Conservation (phyloP, 23 tunicate species). For the Ciona savignyi region DNA sequence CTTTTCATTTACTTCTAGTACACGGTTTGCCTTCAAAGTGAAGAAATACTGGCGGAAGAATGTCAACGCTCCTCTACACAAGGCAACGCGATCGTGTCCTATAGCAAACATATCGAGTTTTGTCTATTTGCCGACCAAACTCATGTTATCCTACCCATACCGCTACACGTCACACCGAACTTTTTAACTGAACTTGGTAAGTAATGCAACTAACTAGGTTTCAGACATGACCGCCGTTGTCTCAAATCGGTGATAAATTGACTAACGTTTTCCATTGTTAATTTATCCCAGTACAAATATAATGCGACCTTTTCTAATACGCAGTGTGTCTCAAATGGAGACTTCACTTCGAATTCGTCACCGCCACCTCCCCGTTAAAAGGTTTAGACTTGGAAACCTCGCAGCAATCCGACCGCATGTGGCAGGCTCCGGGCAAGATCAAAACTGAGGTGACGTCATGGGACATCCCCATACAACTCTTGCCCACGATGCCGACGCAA, state of each 20-base stretch:
- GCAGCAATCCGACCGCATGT: constrained; percentile 61
- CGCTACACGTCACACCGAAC: constrained; percentile 73
- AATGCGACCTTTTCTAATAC: neutral
- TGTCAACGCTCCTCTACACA: constrained; percentile 48
- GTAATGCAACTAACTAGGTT: neutral
- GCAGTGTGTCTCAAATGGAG: constrained; percentile 90
- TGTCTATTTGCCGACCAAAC: constrained; percentile 72
- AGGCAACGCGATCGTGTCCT: constrained; percentile 65
- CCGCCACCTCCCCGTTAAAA: constrained; percentile 55
- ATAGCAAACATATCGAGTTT: constrained; percentile 67
- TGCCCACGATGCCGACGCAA: constrained; percentile 92
- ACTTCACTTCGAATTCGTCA: constrained; percentile 85
- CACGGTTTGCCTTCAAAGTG: constrained; percentile 86
- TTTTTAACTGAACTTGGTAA: constrained; percentile 85
- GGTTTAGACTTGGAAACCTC: constrained; percentile 49
- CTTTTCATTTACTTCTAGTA: constrained; percentile 50
- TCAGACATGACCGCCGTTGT: too few species aligned
- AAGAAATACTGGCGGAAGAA: constrained; percentile 85
- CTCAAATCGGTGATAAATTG: too few species aligned
- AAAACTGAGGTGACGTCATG: constrained; percentile 80
- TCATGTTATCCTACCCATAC: constrained; percentile 81
- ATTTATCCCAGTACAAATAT: neutral
- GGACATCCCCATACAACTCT: constrained; percentile 79
- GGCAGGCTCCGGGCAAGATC: constrained; percentile 88
- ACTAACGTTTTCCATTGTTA: too few species aligned